A percentile compares a stretch with the other conserved stretches of the same genome.
Conservation (phyloP, 1,140 invertebrate genomes). For the Maconellicoccus hirsutus region DNA sequence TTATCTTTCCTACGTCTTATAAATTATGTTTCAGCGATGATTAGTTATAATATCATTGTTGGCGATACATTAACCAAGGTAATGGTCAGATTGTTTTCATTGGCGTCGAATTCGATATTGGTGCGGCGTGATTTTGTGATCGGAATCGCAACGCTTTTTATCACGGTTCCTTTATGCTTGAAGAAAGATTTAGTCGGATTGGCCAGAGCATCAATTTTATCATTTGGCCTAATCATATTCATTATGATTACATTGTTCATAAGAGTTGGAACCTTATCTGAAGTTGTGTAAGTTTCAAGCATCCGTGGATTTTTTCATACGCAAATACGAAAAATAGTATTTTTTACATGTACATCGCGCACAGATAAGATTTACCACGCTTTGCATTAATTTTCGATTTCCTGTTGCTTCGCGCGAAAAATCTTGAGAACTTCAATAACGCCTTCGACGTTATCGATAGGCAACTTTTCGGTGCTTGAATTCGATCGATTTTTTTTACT, state of each 20-base stretch:
- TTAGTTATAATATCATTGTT: slow-evolving; percentile 81
- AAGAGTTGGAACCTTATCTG: slow-evolving; percentile 45
- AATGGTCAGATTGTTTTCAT: slow-evolving; percentile 49
- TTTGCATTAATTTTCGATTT: too few species aligned
- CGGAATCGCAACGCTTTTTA: slow-evolving; percentile 55
- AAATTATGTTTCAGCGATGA: slow-evolving; percentile 58
- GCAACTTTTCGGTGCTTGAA: too few species aligned
- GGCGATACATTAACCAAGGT: slow-evolving; percentile 81
- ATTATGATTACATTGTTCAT: slow-evolving; percentile 61
- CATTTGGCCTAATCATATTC: slow-evolving; percentile 59
- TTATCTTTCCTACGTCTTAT: neutral
- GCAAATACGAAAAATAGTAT: neutral
- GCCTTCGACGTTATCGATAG: too few species aligned
- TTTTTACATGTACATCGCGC: too few species aligned
- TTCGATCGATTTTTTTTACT: too few species aligned
- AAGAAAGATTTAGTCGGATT: slow-evolving; percentile 68
- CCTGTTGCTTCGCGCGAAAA: too few species aligned
- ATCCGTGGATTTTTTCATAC: neutral
- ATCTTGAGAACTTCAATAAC: too few species aligned
- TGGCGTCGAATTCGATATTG: slow-evolving; percentile 44
- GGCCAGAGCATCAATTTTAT: slow-evolving; percentile 67
- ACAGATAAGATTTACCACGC: too few species aligned
- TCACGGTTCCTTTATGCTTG: slow-evolving; percentile 70
- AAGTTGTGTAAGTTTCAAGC: slow-evolving; percentile 42
- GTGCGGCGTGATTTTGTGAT: slow-evolving; percentile 65